Percentiles rank a stretch among this genome's conserved stretches.
Evolutionary conservation across 2,888 invertebrate genomes (phyloP).

Genomic region (Gandaritis pyraliata): DNA sequence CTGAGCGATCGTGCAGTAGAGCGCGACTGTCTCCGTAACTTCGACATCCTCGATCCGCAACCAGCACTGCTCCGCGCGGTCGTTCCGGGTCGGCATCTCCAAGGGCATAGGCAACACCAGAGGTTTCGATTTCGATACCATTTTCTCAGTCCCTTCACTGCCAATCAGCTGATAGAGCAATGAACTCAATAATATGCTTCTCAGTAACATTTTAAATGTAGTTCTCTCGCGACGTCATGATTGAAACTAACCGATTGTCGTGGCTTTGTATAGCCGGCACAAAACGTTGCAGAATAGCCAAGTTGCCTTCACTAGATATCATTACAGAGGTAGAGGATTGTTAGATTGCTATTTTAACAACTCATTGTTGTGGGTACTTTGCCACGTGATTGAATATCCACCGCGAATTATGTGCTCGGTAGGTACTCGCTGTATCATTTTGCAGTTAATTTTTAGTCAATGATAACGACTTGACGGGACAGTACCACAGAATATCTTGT

Average conservation of each 20-base stretch:
- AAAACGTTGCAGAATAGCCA: slow-evolving; percentile 65
- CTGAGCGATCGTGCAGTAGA: slow-evolving; percentile 67
- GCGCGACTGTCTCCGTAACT: slow-evolving; percentile 64
- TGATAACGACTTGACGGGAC: slow-evolving; percentile 12
- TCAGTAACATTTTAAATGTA: slow-evolving; percentile 79
- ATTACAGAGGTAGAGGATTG: slow-evolving; percentile 68
- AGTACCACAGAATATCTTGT: background rate
- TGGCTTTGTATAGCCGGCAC: slow-evolving; percentile 57
- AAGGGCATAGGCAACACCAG: slow-evolving; percentile 69
- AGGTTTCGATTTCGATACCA: slow-evolving; percentile 48
- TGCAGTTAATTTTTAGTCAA: slow-evolving; percentile 7
- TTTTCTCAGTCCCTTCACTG: slow-evolving; percentile 38
- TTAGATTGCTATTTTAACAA: slow-evolving; percentile 71
- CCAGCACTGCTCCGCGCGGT: slow-evolving; percentile 76
- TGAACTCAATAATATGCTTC: slow-evolving; percentile 46
- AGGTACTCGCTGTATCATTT: slow-evolving; percentile 1
- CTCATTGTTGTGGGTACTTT: slow-evolving; percentile 57
- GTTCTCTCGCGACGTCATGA: slow-evolving; percentile 68
- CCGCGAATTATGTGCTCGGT: slow-evolving; percentile 20
- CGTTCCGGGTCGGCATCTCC: slow-evolving; percentile 72
- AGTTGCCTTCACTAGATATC: slow-evolving; percentile 66
- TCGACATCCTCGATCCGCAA: slow-evolving; percentile 73
- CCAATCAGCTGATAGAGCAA: slow-evolving; percentile 39
- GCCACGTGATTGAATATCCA: slow-evolving; percentile 47
- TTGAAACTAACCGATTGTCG: slow-evolving; percentile 70